Conservation (phyloP, 2,113 vertebrate genomes). For the Odocoileus virginianus region DNA sequence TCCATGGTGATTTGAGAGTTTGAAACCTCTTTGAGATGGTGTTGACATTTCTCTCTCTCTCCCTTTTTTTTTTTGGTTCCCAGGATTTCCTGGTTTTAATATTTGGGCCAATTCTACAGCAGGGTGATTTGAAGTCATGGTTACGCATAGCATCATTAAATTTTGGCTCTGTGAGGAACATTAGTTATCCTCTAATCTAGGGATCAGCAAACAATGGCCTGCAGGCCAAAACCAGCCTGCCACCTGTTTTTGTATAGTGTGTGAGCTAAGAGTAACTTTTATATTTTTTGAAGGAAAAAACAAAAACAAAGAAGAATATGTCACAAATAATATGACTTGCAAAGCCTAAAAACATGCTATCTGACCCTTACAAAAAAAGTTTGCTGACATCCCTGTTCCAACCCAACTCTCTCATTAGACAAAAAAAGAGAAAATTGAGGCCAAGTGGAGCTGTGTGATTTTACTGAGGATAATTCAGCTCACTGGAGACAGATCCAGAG, state of each 20-base stretch:
- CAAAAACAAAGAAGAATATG: not conserved
- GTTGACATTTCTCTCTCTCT: slow-evolving; percentile 11
- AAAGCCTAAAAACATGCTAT: not conserved
- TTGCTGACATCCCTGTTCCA: not conserved
- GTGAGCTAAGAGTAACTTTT: not conserved
- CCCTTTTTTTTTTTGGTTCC: not conserved
- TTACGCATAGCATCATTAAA: not conserved
- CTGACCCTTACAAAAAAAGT: not conserved
- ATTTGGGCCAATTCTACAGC: not conserved
- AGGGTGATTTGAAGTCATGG: not conserved
- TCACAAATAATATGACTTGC: not conserved
- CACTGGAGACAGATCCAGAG: not conserved
- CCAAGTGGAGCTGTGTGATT: not conserved
- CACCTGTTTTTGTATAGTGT: not conserved
- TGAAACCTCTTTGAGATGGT: slow-evolving; percentile 55
- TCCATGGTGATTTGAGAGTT: slow-evolving; percentile 56
- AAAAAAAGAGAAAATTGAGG: not conserved
- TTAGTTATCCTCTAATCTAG: not conserved
- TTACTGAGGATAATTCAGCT: not conserved
- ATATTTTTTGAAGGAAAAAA: not conserved
- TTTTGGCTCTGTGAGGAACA: not conserved
- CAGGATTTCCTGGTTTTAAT: not conserved
- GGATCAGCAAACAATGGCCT: not conserved
- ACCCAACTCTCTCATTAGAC: not conserved
- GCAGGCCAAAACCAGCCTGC: not conserved